phyloP scores from a whole-genome alignment of 53 echinoderm and acorn worm species.

The Echinometra lucunter region DNA sequence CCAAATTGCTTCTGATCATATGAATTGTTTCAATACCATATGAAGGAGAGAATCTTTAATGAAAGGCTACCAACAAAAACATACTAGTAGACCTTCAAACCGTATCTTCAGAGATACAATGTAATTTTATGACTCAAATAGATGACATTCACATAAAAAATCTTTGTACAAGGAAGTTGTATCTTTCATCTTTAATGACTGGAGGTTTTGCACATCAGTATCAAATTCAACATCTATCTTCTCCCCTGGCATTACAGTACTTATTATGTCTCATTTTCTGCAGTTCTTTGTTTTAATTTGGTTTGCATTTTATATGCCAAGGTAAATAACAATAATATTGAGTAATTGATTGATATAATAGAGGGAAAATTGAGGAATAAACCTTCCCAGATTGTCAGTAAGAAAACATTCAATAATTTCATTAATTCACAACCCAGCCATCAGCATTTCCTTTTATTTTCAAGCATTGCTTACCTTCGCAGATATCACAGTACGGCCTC shows the following conservation, averaged over 20 bases:
- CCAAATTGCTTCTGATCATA: neutral
- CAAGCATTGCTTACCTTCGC: constrained; percentile 85
- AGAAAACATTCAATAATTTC: neutral
- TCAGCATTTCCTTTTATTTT: constrained; percentile 1
- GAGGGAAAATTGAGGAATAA: neutral
- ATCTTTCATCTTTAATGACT: no score
- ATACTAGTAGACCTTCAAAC: neutral
- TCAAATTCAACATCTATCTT: no score
- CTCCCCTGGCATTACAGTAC: no score
- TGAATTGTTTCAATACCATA: neutral
- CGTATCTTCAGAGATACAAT: no score
- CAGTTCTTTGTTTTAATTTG: no score
- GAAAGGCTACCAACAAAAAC: neutral
- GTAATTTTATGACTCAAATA: no score
- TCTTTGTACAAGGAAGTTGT: no score
- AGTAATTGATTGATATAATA: neutral
- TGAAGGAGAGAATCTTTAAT: neutral
- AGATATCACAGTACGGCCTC: constrained; percentile 94
- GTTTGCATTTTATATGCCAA: no score
- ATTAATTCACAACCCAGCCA: constrained; percentile 20
- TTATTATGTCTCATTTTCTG: no score
- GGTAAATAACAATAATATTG: no score
- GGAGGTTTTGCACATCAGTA: no score
- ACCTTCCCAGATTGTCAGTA: neutral
- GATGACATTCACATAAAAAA: no score